phyloP scores from a whole-genome alignment of 2,113 vertebrate species.

The Lophochroa leadbeateri region DNA sequence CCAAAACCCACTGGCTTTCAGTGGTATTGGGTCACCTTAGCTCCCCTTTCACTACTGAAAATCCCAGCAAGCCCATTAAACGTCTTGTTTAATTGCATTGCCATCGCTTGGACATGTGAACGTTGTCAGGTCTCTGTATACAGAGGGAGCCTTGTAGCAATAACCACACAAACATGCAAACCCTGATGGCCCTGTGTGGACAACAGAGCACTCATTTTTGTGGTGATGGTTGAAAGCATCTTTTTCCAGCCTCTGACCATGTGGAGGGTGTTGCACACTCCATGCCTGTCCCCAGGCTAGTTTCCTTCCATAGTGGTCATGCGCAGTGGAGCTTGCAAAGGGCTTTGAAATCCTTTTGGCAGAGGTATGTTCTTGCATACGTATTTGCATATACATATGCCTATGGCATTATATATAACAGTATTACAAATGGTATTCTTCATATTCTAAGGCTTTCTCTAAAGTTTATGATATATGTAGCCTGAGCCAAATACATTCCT shows the following conservation, averaged over 20 bases:
- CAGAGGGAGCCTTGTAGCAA: neutral
- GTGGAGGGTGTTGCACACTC: neutral
- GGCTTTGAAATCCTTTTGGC: neutral
- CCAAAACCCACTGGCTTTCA: neutral
- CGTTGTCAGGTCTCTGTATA: neutral
- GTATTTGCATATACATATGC: neutral
- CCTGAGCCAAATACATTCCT: neutral
- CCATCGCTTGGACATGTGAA: fast-evolving
- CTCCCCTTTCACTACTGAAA: neutral
- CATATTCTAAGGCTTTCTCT: neutral
- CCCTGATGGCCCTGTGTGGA: neutral
- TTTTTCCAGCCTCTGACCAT: neutral
- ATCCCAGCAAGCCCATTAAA: neutral
- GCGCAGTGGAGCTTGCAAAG: fast-evolving
- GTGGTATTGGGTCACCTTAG: neutral
- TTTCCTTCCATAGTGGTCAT: fast-evolving
- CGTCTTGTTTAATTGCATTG: neutral
- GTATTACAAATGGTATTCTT: neutral
- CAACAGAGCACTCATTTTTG: neutral
- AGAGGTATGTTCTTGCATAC: neutral
- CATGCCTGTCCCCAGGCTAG: fast-evolving
- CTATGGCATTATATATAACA: neutral
- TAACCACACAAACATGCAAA: neutral
- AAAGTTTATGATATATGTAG: neutral
- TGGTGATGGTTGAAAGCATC: neutral